A percentile compares a stretch with the other conserved stretches of the same genome.
These are phyloP conservation scores for Eupelmus urozonus DNA, from an alignment of 2,888 invertebrate species.

Conservation along the genomic window DNA sequence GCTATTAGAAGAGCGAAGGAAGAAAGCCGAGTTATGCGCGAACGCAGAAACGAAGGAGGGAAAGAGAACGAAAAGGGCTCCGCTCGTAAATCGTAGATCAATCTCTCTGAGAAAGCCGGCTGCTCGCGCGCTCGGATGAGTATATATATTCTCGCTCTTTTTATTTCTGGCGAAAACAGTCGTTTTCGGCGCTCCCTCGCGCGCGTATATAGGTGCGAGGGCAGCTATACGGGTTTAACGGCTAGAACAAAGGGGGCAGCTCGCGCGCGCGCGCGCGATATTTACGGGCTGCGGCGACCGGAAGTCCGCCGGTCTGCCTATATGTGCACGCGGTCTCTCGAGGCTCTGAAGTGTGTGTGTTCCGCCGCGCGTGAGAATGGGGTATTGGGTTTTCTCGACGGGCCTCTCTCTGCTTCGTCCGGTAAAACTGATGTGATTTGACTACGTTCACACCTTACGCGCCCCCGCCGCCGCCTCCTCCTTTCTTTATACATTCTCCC, in stretches of 20 bases:
- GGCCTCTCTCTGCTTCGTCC: slow-evolving; percentile 4
- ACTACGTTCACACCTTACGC: slow-evolving; percentile 73
- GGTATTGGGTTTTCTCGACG: slow-evolving; percentile 60
- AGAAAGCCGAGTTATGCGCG: no score
- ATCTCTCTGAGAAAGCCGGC: slow-evolving; percentile 37
- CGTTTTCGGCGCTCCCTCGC: neutral
- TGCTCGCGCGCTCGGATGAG: slow-evolving; percentile 3
- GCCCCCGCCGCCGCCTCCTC: slow-evolving; percentile 20
- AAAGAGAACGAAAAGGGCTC: slow-evolving; percentile 1
- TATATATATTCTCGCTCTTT: neutral
- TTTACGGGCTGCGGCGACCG: slow-evolving; percentile 66
- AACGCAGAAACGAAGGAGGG: neutral
- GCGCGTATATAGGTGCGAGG: neutral
- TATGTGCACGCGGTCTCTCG: slow-evolving; percentile 38
- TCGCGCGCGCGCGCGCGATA: slow-evolving; percentile 60
- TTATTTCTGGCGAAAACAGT: neutral
- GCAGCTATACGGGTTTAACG: slow-evolving; percentile 30
- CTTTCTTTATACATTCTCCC: slow-evolving; percentile 10
- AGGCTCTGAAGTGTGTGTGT: no score
- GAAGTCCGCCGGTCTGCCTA: slow-evolving; percentile 68
- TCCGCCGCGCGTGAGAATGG: slow-evolving; percentile 63
- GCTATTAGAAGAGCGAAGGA: no score
- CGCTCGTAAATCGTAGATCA: slow-evolving; percentile 54
- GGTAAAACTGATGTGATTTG: slow-evolving; percentile 72
- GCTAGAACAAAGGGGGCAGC: slow-evolving; percentile 65